A percentile compares a stretch with the other conserved stretches of the same genome.
These are phyloP conservation scores for Aromia moschata DNA, from an alignment of 2,888 invertebrate genomes.

Conservation along the genomic window DNA sequence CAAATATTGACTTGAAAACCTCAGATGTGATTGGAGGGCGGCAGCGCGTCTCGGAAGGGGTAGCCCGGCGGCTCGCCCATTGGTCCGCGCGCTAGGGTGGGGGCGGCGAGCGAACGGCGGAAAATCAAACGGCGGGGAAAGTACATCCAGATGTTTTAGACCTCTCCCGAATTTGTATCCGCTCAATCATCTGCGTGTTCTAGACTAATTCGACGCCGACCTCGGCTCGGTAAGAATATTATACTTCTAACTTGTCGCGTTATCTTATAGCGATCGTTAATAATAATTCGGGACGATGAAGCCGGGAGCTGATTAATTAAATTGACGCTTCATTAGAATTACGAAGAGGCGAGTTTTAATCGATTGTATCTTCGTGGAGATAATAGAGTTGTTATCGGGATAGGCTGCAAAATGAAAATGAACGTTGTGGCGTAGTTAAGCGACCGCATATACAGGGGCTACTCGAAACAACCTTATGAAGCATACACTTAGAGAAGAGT, in stretches of 20 bases:
- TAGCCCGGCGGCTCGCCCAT: conserved; percentile 38
- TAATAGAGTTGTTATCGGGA: too few species aligned
- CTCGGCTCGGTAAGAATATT: conserved; percentile 41
- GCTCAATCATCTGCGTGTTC: conserved; percentile 52
- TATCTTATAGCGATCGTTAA: neutral
- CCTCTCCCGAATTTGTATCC: conserved; percentile 31
- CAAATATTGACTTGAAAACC: conserved; percentile 64
- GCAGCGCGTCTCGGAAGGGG: conserved; percentile 52
- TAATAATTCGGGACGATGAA: too few species aligned
- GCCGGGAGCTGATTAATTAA: too few species aligned
- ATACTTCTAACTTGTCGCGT: conserved; percentile 45
- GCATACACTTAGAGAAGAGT: too few species aligned
- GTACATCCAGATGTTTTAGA: conserved; percentile 37
- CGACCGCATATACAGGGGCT: too few species aligned
- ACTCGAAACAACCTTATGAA: too few species aligned
- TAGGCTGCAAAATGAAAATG: too few species aligned
- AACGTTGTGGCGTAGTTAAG: too few species aligned
- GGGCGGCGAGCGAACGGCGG: conserved; percentile 29
- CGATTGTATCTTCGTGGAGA: too few species aligned
- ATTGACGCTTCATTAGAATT: too few species aligned
- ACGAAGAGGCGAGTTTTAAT: too few species aligned
- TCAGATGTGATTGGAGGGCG: conserved; percentile 61
- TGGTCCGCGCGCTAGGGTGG: conserved; percentile 35
- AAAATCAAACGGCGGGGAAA: conserved; percentile 40
- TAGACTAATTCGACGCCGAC: conserved; percentile 43